A percentile compares a stretch with the other conserved stretches of the same genome.
Conservation (phyloP, 2,113 vertebrate species). For the Channa argus region DNA sequence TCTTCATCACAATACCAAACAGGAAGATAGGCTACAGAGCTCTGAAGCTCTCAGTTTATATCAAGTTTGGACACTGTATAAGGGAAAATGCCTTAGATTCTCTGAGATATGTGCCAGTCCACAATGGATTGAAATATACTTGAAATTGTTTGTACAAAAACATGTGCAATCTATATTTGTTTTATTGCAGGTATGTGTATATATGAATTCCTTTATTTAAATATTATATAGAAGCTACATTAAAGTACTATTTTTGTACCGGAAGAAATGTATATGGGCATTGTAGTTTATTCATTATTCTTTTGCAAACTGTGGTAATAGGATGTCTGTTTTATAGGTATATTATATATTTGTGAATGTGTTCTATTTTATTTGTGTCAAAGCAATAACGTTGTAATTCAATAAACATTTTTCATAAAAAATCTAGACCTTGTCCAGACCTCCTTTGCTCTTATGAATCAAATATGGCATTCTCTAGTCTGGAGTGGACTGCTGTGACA, state of each 20-base stretch:
- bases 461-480: constrained; percentile 64
- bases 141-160: constrained; percentile 92
- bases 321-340: constrained; percentile 80
- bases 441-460: constrained; percentile 42
- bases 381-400: constrained; percentile 84
- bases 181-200: constrained; percentile 84
- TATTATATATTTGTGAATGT: constrained; percentile 86
- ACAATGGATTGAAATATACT: constrained; percentile 90
- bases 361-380: constrained; percentile 87
- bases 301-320: constrained; percentile 83
- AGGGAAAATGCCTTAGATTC: constrained; percentile 81
- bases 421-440: constrained; percentile 58
- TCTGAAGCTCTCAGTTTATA: constrained; percentile 67
- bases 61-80: constrained; percentile 77
- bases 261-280: constrained; percentile 93
- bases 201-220: constrained; percentile 93
- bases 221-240: constrained; percentile 86
- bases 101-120: constrained; percentile 83
- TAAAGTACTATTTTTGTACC: constrained; percentile 96
- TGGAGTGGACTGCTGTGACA: constrained; percentile 16
- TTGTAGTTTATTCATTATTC: constrained; percentile 88
- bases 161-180: constrained; percentile 94
- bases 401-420: constrained; percentile 87
- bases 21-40: constrained; percentile 56
- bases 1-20: constrained; percentile 70